Evolutionary conservation across 2,888 invertebrate species (phyloP).

Genomic region (Sicus ferrugineus): DNA sequence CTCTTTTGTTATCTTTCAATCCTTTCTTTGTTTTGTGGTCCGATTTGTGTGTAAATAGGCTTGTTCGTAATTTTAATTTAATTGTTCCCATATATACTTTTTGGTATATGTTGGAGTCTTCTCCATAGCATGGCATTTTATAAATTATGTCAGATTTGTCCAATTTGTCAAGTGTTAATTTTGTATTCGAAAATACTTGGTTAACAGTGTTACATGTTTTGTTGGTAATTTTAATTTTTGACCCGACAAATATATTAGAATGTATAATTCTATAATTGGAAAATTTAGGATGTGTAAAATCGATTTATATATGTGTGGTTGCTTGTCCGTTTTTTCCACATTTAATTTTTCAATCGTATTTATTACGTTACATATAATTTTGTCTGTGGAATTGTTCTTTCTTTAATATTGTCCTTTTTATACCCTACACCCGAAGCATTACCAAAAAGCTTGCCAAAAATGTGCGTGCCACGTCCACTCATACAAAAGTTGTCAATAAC

Average conservation of each 20-base stretch:
- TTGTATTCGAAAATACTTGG: neutral
- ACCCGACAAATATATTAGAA: constrained; percentile 3
- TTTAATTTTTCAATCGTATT: too few relatives aligned
- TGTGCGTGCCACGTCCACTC: too few relatives aligned
- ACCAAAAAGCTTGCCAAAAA: too few relatives aligned
- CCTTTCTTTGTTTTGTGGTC: neutral
- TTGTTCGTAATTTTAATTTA: neutral
- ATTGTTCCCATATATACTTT: constrained; percentile 3
- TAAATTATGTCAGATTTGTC: constrained; percentile 18
- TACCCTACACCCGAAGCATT: too few relatives aligned
- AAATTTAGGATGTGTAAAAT: neutral
- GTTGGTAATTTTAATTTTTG: neutral
- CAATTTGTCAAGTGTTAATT: neutral
- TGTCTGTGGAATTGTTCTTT: too few relatives aligned
- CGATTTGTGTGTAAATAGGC: neutral
- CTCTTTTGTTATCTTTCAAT: neutral
- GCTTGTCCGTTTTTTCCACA: too few relatives aligned
- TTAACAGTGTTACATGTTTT: neutral
- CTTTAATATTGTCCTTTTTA: too few relatives aligned
- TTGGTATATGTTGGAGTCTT: neutral
- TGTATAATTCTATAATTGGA: neutral
- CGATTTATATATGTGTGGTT: constrained; percentile 5
- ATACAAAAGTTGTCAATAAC: too few relatives aligned
- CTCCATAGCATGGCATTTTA: neutral
- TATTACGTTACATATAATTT: too few relatives aligned